Percentiles rank a stretch among this genome's conserved stretches.
Conservation (phyloP, 2,888 invertebrate genomes). For the Pachliopta kotzebuea region DNA sequence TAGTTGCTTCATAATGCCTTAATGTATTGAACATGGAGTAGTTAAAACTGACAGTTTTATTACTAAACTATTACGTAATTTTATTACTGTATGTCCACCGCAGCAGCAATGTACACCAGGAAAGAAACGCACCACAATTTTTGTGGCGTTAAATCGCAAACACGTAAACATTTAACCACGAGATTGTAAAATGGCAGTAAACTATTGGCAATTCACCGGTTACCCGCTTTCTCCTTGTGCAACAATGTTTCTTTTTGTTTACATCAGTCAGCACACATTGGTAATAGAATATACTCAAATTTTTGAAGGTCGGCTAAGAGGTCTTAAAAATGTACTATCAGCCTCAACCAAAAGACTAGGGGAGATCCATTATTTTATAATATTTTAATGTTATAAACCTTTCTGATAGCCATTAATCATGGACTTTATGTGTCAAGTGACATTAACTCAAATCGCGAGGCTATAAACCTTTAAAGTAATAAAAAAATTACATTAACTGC, state of each 20-base stretch:
- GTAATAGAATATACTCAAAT: constrained; percentile 7
- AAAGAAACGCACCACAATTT: background rate
- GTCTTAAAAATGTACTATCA: background rate
- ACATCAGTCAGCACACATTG: constrained; percentile 45
- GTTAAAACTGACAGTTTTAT: background rate
- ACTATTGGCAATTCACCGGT: constrained; percentile 53
- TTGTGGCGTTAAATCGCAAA: constrained; percentile 16
- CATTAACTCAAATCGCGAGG: no score
- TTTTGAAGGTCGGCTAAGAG: constrained; percentile 21
- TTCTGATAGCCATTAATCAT: background rate
- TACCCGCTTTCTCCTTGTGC: constrained; percentile 68
- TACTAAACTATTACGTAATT: background rate
- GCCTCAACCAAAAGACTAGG: no score
- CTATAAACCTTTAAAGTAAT: no score
- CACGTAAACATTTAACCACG: constrained; percentile 24
- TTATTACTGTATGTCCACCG: background rate
- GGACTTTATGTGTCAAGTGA: background rate
- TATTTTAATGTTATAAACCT: background rate
- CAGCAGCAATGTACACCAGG: background rate
- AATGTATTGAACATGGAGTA: background rate
- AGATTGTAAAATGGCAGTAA: constrained; percentile 46
- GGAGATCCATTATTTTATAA: background rate
- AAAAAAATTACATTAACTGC: no score
- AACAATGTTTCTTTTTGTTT: constrained; percentile 51
- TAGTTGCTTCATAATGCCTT: no score